These are phyloP conservation scores for Hemibagrus wyckioides DNA, from an alignment of 2,113 vertebrate species.

Conservation along the genomic window DNA sequence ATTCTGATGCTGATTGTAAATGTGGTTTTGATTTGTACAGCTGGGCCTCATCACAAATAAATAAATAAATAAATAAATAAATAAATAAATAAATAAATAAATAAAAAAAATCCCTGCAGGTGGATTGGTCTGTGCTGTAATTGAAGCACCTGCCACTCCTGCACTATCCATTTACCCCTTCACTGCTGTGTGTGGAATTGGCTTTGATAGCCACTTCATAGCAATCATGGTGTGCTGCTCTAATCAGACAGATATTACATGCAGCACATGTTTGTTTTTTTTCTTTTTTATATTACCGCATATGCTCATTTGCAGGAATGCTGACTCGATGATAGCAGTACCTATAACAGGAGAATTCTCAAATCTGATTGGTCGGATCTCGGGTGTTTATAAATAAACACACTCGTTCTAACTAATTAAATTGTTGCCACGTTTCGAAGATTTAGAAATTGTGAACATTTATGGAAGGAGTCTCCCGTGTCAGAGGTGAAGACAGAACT, in stretches of 20 bases:
- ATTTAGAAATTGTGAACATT: no score
- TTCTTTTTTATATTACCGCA: neutral
- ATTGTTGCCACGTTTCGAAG: no score
- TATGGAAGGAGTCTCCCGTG: no score
- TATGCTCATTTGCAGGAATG: neutral
- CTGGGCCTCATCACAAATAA: neutral
- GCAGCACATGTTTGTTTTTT: neutral
- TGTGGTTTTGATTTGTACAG: conserved; percentile 5
- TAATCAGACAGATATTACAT: conserved; percentile 10
- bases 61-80: neutral
- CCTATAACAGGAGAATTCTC: neutral
- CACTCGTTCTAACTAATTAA: neutral
- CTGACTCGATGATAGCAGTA: neutral
- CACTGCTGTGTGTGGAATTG: neutral
- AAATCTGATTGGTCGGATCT: neutral
- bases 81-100: neutral
- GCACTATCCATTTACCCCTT: neutral
- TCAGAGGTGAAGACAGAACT: no score
- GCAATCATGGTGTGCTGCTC: neutral
- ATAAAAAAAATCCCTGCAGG: neutral
- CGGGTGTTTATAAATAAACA: neutral
- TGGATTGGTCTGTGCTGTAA: neutral
- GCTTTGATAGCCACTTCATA: neutral
- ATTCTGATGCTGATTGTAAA: conserved; percentile 6
- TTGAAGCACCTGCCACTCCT: conserved; percentile 5